Percentiles rank a stretch among this genome's conserved stretches.
Evolutionary conservation across 1,140 invertebrate species (phyloP).

Genomic region (Drosophila kohkoa): DNA sequence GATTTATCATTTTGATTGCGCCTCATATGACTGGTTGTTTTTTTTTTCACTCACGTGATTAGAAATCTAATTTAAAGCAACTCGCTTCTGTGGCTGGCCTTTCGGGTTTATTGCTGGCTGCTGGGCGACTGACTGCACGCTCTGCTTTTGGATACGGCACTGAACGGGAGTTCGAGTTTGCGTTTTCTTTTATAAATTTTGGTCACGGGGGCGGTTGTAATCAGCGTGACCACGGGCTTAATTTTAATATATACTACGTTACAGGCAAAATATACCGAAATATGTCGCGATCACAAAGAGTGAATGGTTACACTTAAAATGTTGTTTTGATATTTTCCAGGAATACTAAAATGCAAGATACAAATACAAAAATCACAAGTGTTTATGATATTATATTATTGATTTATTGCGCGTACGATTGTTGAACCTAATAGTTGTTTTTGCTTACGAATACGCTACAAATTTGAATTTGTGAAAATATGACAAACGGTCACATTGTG

Average conservation of each 20-base stretch:
- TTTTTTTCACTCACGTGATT: constrained; percentile 77
- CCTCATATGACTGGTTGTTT: constrained; percentile 63
- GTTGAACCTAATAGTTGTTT: no score
- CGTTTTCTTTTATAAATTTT: constrained; percentile 79
- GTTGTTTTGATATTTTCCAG: no score
- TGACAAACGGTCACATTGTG: no score
- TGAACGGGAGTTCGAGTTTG: constrained; percentile 59
- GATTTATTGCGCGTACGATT: no score
- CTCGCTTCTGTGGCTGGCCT: constrained; percentile 74
- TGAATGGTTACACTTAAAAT: no score
- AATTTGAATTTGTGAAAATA: no score
- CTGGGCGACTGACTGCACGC: constrained; percentile 61
- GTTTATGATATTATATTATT: no score
- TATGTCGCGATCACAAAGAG: background rate
- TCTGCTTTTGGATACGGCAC: constrained; percentile 66
- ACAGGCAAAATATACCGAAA: background rate
- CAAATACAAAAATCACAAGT: no score
- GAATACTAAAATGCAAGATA: no score
- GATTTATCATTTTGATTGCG: constrained; percentile 26
- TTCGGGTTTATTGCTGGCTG: constrained; percentile 74
- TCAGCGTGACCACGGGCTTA: constrained; percentile 1
- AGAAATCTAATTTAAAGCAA: constrained; percentile 81
- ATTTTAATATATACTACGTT: background rate
- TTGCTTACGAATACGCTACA: no score
- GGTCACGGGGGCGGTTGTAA: constrained; percentile 69